Base-by-base conservation (phyloP, 2,113 vertebrate genomes). In the Mastomys coucha region DNA sequence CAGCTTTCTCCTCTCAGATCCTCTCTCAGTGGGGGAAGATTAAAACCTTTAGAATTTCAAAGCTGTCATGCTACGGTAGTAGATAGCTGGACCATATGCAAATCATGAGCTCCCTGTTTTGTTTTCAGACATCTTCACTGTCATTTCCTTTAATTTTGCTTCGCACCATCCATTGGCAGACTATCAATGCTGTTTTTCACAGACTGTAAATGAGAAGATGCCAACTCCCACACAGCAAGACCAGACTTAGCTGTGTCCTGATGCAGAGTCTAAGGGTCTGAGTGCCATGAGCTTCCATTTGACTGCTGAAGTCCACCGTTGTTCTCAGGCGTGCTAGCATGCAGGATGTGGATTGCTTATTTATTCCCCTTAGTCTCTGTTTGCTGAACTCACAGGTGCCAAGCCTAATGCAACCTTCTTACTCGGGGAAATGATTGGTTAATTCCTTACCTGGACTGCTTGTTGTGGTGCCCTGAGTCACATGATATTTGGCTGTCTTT, bases 181-280 rank as follows among this genome's bases (percentile, higher is more conserved):
- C 24, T 67, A 12, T n/a, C 9, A 4, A 19, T 24, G 11, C 56
- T 51, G 9, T 28, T 75, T 65, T 5, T 17, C 26, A 26, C 12
- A 33, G n/a, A 63, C 14, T 65, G 36, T 45, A 82, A 65, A 19
- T 14, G 60, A 75, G 36, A 81, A 22, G 42, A 5, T 49, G 49
- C 7, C 56, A 56, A 12, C 9, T 72, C 28, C 42, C 56, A 24
- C n/a, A 7, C 0, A 11, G 22, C 82, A 60, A 85, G 28, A 7
- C 13, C 0, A 0, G 49, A 26, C 22, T 20, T 2, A n/a, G 39
- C 16, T 1, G 13, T 5, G 58, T 7, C 36, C 20, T 16, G 31
- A 69, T 28, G n/a, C 3, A 1, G 1, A 26, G 51, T 31, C 8
- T 31, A 10, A 19, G 12, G 20, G 11, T n/a, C 28, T 26, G 0